These are phyloP conservation scores for Temnothorax unifasciatus DNA, from an alignment of 2,888 invertebrate species.

Conservation along the genomic window DNA sequence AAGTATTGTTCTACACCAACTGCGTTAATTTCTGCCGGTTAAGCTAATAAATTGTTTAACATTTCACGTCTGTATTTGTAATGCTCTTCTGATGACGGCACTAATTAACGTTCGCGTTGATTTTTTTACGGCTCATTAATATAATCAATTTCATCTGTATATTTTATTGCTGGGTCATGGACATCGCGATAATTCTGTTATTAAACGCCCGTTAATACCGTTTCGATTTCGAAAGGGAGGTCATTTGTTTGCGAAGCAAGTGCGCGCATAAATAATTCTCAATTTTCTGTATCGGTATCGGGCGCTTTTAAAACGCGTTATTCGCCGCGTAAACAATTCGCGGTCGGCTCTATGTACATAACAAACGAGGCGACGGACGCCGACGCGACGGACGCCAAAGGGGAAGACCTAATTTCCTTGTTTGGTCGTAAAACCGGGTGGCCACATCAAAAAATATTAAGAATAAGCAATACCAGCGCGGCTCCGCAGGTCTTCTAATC, in stretches of 20 bases:
- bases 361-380: background rate
- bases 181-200: conserved; percentile 21
- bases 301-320: conserved; percentile 1
- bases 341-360: background rate
- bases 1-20: background rate
- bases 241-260: background rate
- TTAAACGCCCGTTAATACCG: conserved; percentile 22
- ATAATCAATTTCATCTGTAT: conserved; percentile 20
- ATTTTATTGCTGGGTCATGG: conserved; percentile 26
- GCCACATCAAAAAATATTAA: conserved; percentile 56
- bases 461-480: conserved; percentile 54
- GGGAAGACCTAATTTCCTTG: background rate
- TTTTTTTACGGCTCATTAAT: conserved; percentile 32
- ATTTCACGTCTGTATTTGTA: background rate
- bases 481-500: conserved; percentile 48
- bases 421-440: conserved; percentile 18
- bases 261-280: conserved; percentile 34
- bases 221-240: conserved; percentile 34
- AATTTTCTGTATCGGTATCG: background rate
- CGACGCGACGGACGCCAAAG: background rate
- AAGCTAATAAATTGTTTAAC: conserved; percentile 4
- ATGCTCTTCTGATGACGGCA: background rate
- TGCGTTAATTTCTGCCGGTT: background rate
- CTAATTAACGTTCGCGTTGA: conserved; percentile 33
- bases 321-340: background rate